These are phyloP conservation scores for Trachelus stipa DNA, from an alignment of 2,888 invertebrate genomes.

Conservation along the genomic window DNA sequence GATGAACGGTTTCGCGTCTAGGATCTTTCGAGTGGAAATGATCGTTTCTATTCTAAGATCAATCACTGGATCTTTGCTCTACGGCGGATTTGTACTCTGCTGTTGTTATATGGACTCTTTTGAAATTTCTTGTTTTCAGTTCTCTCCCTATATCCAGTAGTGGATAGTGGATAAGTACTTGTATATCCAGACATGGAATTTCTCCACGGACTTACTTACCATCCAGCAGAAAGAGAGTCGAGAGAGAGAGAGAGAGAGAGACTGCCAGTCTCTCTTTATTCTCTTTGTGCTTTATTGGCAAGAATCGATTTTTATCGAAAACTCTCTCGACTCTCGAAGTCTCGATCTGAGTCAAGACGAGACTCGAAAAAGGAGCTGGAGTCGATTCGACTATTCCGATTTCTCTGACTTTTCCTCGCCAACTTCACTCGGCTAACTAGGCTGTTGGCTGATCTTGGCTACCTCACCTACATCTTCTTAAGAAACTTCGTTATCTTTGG, in stretches of 20 bases:
- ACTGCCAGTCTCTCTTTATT: not conserved
- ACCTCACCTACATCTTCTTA: not conserved
- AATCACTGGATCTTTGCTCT: not conserved
- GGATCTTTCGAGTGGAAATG: not conserved
- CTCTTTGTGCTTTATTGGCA: not conserved
- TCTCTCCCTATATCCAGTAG: not conserved
- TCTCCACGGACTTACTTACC: not conserved
- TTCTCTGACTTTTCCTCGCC: not conserved
- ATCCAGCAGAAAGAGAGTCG: not conserved
- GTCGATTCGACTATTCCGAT: not conserved
- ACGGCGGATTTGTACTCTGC: not conserved
- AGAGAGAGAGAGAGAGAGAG: not conserved
- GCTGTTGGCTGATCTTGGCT: not conserved
- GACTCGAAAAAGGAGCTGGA: not conserved
- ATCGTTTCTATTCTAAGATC: not conserved
- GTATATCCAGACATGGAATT: not conserved
- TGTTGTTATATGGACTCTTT: not conserved
- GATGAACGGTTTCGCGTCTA: not conserved
- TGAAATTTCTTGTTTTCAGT: not conserved
- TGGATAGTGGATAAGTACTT: not conserved
- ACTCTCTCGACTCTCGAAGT: not conserved
- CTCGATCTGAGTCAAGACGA: not conserved
- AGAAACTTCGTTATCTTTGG: not conserved
- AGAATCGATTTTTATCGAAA: not conserved
- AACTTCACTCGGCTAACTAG: not conserved